Evolutionary conservation across 2,888 invertebrate species (phyloP).

Genomic region (Cheilosia scutellata): DNA sequence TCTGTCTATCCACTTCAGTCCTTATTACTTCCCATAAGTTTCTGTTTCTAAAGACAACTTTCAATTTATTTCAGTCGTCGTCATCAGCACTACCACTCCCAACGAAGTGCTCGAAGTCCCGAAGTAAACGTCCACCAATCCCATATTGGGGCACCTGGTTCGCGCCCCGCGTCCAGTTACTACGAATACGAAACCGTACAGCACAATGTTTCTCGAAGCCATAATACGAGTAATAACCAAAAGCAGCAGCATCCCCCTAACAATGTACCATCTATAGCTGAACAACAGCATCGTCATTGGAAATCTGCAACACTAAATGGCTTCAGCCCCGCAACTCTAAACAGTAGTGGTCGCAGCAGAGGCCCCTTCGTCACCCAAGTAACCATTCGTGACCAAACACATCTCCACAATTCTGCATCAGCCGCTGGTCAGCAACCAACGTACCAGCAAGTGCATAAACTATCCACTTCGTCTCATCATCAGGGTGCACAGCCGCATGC

Average conservation of each 20-base stretch:
- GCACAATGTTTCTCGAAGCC: conserved; percentile 85
- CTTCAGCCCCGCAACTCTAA: conserved; percentile 81
- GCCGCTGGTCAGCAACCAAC: conserved; percentile 79
- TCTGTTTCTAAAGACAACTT: conserved; percentile 11
- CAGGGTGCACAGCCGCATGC: conserved; percentile 82
- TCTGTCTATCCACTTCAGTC: not conserved
- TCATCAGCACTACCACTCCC: conserved; percentile 88
- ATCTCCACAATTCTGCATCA: conserved; percentile 73
- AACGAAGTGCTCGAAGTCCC: conserved; percentile 86
- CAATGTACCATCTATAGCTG: conserved; percentile 79
- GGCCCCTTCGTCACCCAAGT: conserved; percentile 88
- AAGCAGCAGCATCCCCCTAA: conserved; percentile 55
- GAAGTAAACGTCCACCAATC: conserved; percentile 83
- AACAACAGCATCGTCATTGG: conserved; percentile 82
- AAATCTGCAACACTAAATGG: conserved; percentile 82
- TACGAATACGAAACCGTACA: conserved; percentile 94
- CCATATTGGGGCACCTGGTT: conserved; percentile 67
- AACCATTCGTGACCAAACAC: conserved; percentile 85
- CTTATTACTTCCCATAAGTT: conserved; percentile 3
- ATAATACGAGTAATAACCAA: conserved; percentile 81
- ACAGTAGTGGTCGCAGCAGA: conserved; percentile 84
- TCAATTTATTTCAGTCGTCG: conserved; percentile 85
- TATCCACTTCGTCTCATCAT: conserved; percentile 76
- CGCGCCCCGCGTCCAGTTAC: conserved; percentile 91
- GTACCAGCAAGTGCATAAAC: conserved; percentile 82